Evolutionary conservation across 2,888 invertebrate genomes (phyloP).

Genomic region (Machimus rusticus): DNA sequence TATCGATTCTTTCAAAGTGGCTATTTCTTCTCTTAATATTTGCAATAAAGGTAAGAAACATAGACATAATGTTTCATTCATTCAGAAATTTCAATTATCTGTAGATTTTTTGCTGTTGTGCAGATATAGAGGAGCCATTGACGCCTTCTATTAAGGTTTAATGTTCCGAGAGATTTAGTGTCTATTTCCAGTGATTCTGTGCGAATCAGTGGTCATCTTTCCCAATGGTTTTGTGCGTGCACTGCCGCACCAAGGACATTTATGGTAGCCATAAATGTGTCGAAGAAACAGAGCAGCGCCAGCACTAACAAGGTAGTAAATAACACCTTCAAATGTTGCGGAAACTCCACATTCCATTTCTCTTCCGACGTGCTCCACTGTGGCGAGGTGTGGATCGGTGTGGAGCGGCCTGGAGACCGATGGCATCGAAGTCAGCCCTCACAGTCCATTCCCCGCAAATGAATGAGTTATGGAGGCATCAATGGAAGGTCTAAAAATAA

Average conservation of each 20-base stretch:
- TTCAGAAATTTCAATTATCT: background rate
- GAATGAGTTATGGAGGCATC: constrained; percentile 15
- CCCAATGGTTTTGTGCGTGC: background rate
- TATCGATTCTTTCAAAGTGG: background rate
- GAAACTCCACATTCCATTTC: background rate
- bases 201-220: background rate
- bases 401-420: background rate
- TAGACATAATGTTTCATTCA: background rate
- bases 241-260: background rate
- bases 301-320: background rate
- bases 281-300: background rate
- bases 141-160: background rate
- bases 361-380: background rate
- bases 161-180: background rate
- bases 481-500: constrained; percentile 27
- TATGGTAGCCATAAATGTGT: background rate
- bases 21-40: background rate
- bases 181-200: background rate
- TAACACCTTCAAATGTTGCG: background rate
- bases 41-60: background rate
- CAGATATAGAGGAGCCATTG: background rate
- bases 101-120: background rate
- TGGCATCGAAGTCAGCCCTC: background rate
- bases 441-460: constrained; percentile 1
- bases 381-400: background rate